A percentile compares a stretch with the other conserved stretches of the same genome.
Conservation (phyloP, 2,888 invertebrate genomes). For the Cerceris ruficornis region DNA sequence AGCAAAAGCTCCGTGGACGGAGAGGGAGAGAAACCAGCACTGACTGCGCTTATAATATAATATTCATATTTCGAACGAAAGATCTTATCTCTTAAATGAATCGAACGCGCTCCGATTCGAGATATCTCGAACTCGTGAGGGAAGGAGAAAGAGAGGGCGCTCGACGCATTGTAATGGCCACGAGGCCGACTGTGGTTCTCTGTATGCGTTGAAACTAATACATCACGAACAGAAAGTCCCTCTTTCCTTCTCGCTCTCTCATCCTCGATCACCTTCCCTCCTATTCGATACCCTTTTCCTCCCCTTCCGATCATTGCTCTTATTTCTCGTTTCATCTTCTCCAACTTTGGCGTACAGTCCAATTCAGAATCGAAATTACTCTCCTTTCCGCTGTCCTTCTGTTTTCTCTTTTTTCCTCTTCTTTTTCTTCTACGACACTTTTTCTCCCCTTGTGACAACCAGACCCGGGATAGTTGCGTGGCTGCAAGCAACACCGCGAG, state of each 20-base stretch:
- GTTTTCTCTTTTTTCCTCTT: background rate
- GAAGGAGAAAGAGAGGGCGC: slow-evolving; percentile 1
- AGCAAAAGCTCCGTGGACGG: slow-evolving; percentile 17
- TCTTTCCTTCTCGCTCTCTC: slow-evolving; percentile 47
- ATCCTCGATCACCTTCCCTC: slow-evolving; percentile 33
- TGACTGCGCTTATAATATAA: slow-evolving; percentile 79
- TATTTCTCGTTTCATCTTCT: slow-evolving; percentile 54
- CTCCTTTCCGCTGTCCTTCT: background rate
- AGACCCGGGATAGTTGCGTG: too few species aligned
- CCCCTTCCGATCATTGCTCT: slow-evolving; percentile 50
- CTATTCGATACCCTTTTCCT: slow-evolving; percentile 33
- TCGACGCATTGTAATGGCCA: slow-evolving; percentile 75
- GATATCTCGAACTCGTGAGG: slow-evolving; percentile 76
- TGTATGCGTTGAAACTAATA: slow-evolving; percentile 72
- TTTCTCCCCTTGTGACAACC: slow-evolving; percentile 2
- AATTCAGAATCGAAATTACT: slow-evolving; percentile 35
- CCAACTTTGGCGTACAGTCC: slow-evolving; percentile 32
- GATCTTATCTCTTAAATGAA: slow-evolving; percentile 81
- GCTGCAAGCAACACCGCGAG: too few species aligned
- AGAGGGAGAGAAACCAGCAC: slow-evolving; percentile 56
- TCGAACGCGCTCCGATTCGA: slow-evolving; percentile 81
- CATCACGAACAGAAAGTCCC: slow-evolving; percentile 62
- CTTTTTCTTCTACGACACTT: slow-evolving; percentile 5
- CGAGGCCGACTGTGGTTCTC: slow-evolving; percentile 47
- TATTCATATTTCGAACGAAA: slow-evolving; percentile 81